phyloP scores from a whole-genome alignment of 1,140 invertebrate genomes.

The Leguminivora glycinivorella region DNA sequence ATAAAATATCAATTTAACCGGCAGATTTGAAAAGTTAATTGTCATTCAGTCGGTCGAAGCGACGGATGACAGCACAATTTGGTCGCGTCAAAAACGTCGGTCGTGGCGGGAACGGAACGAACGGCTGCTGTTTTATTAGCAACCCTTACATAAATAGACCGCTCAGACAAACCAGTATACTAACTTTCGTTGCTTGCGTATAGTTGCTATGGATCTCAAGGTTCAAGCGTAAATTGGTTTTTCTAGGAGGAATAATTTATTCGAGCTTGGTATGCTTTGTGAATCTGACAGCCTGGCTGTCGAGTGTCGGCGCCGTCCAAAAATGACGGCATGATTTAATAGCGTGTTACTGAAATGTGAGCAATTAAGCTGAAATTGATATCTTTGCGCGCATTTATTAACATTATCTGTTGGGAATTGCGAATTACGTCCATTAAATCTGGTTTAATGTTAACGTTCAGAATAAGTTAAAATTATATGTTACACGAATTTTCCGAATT shows the following conservation, averaged over 20 bases:
- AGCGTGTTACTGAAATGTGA: constrained; percentile 26
- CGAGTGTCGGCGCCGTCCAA: constrained; percentile 25
- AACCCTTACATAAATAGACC: not conserved
- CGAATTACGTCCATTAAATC: not conserved
- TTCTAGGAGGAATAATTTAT: not conserved
- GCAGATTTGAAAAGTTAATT: constrained; percentile 40
- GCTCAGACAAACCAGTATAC: not conserved
- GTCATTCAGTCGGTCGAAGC: constrained; percentile 35
- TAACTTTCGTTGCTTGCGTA: not conserved
- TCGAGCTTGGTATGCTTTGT: not conserved
- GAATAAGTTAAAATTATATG: not conserved
- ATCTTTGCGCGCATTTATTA: constrained; percentile 15
- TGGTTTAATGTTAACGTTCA: not conserved
- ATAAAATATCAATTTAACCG: constrained; percentile 26
- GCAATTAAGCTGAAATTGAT: constrained; percentile 28
- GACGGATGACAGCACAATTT: constrained; percentile 50
- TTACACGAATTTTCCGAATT: not conserved
- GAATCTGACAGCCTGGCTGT: not conserved
- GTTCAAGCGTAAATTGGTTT: not conserved
- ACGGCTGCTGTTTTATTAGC: constrained; percentile 29
- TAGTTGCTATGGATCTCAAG: not conserved
- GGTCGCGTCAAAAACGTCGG: constrained; percentile 45
- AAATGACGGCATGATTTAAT: constrained; percentile 31
- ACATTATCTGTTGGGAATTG: not conserved
- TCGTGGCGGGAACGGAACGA: constrained; percentile 20